Evolutionary conservation across 2,113 vertebrate genomes (phyloP), one percentile per base, ranked within the genome.

Genomic region (Semnornis frantzii): DNA sequence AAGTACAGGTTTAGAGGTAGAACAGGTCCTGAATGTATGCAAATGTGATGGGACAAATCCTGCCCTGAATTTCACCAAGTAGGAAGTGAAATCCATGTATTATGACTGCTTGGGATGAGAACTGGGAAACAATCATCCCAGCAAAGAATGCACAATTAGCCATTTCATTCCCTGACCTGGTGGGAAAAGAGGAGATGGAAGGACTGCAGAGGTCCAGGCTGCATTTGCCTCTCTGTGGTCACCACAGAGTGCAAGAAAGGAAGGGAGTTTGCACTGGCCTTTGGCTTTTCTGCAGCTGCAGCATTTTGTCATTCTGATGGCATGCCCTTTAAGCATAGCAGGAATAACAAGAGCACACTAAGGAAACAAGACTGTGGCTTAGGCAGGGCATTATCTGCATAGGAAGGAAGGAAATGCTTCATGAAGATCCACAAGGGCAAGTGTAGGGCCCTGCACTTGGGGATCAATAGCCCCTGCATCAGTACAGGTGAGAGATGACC

Each of bases 281-380:
- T 69, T 68, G 65, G 17, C 65, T 39, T 46, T 48, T 55, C 39
- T 83, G 60, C 70, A 66, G 64, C 64, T 80, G 46, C 58, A 0
- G 46, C 58, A 0, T 72, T 82, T 69, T 69, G 42, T 73, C 68
- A 31, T 54, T 79, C 76, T 27, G 24, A 44, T 57, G 54, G 71
- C 48, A 5, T 0, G 0, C 59, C 48, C 74, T 86, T 68, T 12
- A 50, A n/a, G 15, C 1, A 0, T 1, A 46, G 52, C 57, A 71
- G 42, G 70, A 75, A 28, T n/a, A 69, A 20, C n/a, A 66, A 76
- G 62, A 77, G 9, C 16, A 1, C 16, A 44, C 30, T 7, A 19
- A 14, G 68, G 55, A 57, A 48, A 39, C 11, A 28, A 44, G 33
- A 5, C 42, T 54, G 42, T 58, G 66, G 28, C 68, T 52, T 17